Percentiles rank a stretch among this genome's conserved stretches.
Evolutionary conservation across 92 coral and sea anemone genomes (phyloP).

Genomic region (Actinostola sp.): DNA sequence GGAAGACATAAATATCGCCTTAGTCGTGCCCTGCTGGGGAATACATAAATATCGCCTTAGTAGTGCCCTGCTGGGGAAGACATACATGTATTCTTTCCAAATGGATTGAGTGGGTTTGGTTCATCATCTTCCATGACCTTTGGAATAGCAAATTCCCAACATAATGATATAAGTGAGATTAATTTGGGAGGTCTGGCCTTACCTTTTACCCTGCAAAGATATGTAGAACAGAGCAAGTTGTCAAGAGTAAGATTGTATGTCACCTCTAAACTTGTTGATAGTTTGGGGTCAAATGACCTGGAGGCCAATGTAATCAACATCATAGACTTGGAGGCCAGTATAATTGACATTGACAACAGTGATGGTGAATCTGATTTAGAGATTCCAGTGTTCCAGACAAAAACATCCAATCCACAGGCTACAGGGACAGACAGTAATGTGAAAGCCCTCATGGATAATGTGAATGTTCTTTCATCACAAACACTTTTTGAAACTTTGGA

Average conservation of each 20-base stretch:
- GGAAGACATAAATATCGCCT: too few relatives aligned
- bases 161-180: conserved; percentile 4
- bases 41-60: too few relatives aligned
- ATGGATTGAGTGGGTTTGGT: conserved; percentile 25
- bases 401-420: background rate
- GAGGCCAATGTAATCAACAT: background rate
- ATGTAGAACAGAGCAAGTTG: conserved; percentile 27
- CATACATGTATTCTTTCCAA: conserved; percentile 21
- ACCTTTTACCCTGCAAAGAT: conserved; percentile 28
- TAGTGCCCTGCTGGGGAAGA: too few relatives aligned
- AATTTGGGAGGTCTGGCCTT: conserved; percentile 6
- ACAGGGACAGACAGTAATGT: background rate
- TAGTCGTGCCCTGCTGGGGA: too few relatives aligned
- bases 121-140: conserved; percentile 11
- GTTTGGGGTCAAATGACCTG: background rate
- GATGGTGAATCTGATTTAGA: too few relatives aligned
- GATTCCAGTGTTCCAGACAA: too few relatives aligned
- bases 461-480: too few relatives aligned
- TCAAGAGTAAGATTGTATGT: conserved; percentile 16
- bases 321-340: too few relatives aligned
- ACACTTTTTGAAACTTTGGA: conserved; percentile 7
- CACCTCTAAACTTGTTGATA: conserved; percentile 2
- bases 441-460: too few relatives aligned
- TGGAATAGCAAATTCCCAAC: conserved; percentile 17
- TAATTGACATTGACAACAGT: too few relatives aligned